Evolutionary conservation across 2,797 vertebrate species (phyloP).

Genomic region (Bucorvus abyssinicus): DNA sequence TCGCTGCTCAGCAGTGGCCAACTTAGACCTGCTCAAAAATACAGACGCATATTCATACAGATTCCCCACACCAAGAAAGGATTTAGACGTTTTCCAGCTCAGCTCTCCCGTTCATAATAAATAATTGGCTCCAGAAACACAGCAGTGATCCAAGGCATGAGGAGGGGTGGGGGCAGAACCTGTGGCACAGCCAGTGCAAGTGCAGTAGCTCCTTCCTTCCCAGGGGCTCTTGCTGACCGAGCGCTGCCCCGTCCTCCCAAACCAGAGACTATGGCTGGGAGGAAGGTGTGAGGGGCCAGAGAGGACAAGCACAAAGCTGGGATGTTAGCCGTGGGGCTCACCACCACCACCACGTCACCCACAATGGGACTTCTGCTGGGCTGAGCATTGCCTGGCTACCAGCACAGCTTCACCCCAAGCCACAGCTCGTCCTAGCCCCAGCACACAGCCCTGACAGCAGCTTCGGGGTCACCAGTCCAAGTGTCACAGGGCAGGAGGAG

Average conservation of each 20-base stretch:
- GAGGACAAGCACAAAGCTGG: not conserved
- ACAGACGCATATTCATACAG: not conserved
- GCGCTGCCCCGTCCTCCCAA: not conserved
- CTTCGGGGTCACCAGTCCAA: not conserved
- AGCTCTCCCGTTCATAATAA: not conserved
- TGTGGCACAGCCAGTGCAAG: not conserved
- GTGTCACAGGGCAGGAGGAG: not conserved
- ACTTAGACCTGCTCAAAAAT: not conserved
- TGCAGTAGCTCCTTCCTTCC: not conserved
- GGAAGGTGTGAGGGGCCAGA: not conserved
- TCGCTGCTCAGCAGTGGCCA: not conserved
- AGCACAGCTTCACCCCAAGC: not conserved
- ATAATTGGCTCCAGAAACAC: not conserved
- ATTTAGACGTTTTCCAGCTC: not conserved
- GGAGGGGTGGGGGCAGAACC: not conserved
- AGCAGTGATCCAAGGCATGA: not conserved
- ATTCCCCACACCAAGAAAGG: not conserved
- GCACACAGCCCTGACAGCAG: not conserved
- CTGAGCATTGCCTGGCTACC: not conserved
- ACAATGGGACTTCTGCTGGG: not conserved
- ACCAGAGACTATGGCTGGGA: not conserved
- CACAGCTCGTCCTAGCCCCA: not conserved
- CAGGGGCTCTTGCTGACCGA: not conserved
- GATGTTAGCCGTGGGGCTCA: not conserved
- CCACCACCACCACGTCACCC: not conserved